Evolutionary conservation across 2,797 vertebrate species (phyloP).

Genomic region (Sebastes trivittatus): DNA sequence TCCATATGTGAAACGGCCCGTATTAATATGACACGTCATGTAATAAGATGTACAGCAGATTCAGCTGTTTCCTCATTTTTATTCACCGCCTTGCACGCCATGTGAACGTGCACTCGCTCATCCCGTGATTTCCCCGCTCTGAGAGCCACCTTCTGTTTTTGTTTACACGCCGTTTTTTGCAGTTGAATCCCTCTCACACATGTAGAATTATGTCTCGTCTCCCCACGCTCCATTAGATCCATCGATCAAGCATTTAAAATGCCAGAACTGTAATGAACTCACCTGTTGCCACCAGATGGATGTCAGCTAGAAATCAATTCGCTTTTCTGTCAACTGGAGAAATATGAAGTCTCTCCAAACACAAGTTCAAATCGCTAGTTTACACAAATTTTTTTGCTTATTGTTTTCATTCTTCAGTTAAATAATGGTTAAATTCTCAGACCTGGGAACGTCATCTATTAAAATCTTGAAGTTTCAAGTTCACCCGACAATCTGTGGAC

Average conservation of each 20-base stretch:
- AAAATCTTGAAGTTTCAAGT: background rate
- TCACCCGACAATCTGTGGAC: background rate
- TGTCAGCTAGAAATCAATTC: slow-evolving; percentile 8
- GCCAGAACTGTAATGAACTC: slow-evolving; percentile 42
- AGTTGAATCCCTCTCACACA: slow-evolving; percentile 24
- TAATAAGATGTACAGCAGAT: slow-evolving; percentile 3
- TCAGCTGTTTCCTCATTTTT: background rate
- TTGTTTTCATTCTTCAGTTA: background rate
- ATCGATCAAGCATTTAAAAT: slow-evolving; percentile 49
- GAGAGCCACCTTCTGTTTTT: slow-evolving; percentile 21
- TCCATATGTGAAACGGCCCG: slow-evolving; percentile 26
- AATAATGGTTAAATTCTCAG: background rate
- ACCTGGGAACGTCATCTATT: background rate
- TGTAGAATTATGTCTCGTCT: background rate
- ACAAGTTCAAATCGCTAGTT: background rate
- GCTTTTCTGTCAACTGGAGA: background rate
- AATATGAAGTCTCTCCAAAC: background rate
- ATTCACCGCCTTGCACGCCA: background rate
- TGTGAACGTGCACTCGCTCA: background rate
- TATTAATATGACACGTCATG: slow-evolving; percentile 10
- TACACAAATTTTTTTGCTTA: background rate
- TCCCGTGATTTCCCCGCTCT: background rate
- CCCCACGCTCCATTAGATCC: background rate
- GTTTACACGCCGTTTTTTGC: slow-evolving; percentile 39
- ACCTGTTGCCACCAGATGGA: slow-evolving; percentile 21